A percentile compares a stretch with the other conserved stretches of the same genome.
Conservation (phyloP, 1,140 invertebrate species). For the Yoshiicerus persimilis region DNA sequence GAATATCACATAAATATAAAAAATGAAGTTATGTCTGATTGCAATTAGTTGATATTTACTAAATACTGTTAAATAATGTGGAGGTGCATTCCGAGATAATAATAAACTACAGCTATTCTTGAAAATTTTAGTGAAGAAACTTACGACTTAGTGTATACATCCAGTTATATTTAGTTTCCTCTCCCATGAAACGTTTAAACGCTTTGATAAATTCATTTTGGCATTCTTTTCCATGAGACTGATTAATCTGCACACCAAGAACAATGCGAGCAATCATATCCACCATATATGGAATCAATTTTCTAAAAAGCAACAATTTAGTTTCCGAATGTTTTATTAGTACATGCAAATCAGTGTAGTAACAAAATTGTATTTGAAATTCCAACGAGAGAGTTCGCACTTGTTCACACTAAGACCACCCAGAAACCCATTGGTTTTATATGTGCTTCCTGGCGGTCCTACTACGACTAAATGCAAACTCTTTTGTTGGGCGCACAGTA, state of each 20-base stretch:
- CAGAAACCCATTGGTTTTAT: too few relatives aligned
- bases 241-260: slow-evolving; percentile 32
- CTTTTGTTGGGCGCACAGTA: neutral
- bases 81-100: neutral
- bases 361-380: too few relatives aligned
- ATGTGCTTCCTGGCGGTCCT: too few relatives aligned
- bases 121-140: too few relatives aligned
- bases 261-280: slow-evolving; percentile 34
- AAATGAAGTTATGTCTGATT: neutral
- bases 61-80: neutral
- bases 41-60: neutral
- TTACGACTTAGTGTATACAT: slow-evolving; percentile 32
- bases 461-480: too few relatives aligned
- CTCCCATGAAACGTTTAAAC: slow-evolving; percentile 38
- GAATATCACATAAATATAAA: neutral
- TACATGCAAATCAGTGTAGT: too few relatives aligned
- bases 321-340: too few relatives aligned
- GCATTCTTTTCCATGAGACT: neutral
- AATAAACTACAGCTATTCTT: too few relatives aligned
- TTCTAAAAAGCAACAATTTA: neutral
- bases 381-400: too few relatives aligned
- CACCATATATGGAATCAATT: slow-evolving; percentile 30
- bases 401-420: too few relatives aligned
- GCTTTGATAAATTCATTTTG: slow-evolving; percentile 38
- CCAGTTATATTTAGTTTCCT: slow-evolving; percentile 5